A percentile compares a stretch with the other conserved stretches of the same genome.
Conservation (phyloP, 2,113 vertebrate genomes). For the Vanacampus margaritifer region DNA sequence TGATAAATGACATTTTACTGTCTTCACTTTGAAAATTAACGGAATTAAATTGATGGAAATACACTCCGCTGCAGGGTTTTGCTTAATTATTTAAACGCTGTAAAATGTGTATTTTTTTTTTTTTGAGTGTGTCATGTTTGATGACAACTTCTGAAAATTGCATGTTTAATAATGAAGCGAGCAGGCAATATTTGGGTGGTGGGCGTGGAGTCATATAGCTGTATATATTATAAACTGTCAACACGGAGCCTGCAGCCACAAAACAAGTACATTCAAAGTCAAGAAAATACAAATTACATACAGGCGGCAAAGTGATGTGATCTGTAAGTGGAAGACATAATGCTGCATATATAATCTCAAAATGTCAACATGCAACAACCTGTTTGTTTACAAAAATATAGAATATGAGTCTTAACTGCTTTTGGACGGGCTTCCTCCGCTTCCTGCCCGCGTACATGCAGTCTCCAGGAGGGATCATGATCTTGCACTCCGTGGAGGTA, state of each 20-base stretch:
- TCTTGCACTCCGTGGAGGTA: constrained; percentile 71
- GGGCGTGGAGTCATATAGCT: neutral
- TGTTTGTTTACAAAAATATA: neutral
- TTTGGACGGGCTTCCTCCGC: constrained; percentile 91
- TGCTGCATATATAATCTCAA: neutral
- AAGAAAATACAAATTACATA: neutral
- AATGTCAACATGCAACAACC: neutral
- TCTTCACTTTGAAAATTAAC: neutral
- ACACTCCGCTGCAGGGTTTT: neutral
- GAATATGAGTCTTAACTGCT: constrained; percentile 82
- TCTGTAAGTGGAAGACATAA: neutral
- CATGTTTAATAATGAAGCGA: constrained; percentile 36
- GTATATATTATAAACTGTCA: constrained; percentile 7
- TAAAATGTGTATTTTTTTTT: neutral
- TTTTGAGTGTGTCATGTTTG: constrained; percentile 31
- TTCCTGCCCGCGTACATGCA: constrained; percentile 92
- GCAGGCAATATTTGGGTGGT: constrained; percentile 10
- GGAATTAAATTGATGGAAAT: neutral
- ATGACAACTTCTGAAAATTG: constrained; percentile 41
- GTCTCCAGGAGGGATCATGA: constrained; percentile 92
- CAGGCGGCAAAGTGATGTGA: neutral
- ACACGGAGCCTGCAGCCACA: neutral
- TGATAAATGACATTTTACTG: neutral
- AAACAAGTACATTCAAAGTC: neutral
- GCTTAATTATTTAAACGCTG: neutral